Conservation (phyloP, 2,888 invertebrate genomes). For the Amphipoea oculea region DNA sequence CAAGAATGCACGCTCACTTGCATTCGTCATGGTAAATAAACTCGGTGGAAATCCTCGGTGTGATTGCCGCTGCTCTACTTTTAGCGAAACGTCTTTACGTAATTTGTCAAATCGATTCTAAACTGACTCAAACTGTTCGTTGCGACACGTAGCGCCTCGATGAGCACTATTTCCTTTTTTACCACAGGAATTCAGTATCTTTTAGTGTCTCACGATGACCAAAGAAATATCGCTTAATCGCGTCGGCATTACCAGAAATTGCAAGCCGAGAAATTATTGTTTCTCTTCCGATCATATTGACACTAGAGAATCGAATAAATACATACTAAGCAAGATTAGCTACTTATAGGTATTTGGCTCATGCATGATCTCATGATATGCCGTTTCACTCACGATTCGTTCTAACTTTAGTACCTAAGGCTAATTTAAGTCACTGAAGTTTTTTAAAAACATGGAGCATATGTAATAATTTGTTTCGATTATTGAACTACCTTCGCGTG, state of each 20-base stretch:
- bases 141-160: constrained; percentile 61
- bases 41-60: constrained; percentile 70
- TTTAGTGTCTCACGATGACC: constrained; percentile 19
- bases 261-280: constrained; percentile 33
- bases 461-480: constrained; percentile 5
- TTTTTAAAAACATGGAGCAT: not conserved
- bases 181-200: constrained; percentile 36
- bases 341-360: constrained; percentile 7
- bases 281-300: constrained; percentile 34
- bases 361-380: constrained; percentile 29
- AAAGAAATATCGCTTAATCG: constrained; percentile 38
- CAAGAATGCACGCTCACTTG: constrained; percentile 69
- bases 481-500: not conserved
- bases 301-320: constrained; percentile 46
- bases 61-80: constrained; percentile 75
- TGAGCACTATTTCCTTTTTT: constrained; percentile 55
- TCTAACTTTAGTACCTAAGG: not conserved
- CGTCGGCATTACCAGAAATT: constrained; percentile 40
- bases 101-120: constrained; percentile 76
- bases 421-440: not conserved
- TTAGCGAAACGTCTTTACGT: constrained; percentile 74
- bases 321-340: constrained; percentile 13
- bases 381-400: constrained; percentile 15
- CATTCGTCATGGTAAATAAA: constrained; percentile 75
- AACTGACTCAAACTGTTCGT: constrained; percentile 51